A percentile compares a stretch with the other conserved stretches of the same genome.
phyloP scores from a whole-genome alignment of 2,113 vertebrate species.

The Callithrix jacchus region DNA sequence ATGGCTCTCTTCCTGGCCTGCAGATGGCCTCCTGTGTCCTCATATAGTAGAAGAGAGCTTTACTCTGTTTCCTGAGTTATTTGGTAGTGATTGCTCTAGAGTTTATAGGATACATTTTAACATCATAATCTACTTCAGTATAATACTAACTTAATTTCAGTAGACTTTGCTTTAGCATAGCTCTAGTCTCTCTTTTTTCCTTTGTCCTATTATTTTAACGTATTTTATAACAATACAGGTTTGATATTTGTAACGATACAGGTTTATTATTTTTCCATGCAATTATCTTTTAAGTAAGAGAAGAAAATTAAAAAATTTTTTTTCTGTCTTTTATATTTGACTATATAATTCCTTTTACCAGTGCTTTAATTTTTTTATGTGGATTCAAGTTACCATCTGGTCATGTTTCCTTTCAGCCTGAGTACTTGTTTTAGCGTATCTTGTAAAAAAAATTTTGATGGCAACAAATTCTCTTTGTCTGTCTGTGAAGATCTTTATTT shows the following conservation, averaged over 20 bases:
- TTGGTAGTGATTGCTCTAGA: neutral
- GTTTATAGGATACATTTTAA: neutral
- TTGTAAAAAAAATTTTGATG: neutral
- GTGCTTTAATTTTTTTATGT: neutral
- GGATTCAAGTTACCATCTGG: neutral
- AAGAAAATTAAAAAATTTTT: neutral
- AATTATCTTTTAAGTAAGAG: slow-evolving; percentile 20
- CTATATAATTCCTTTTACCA: neutral
- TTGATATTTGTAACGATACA: neutral
- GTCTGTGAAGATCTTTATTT: neutral
- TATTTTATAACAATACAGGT: neutral
- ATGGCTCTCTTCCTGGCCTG: neutral
- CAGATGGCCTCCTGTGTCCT: neutral
- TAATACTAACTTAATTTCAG: neutral
- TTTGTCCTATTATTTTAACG: neutral
- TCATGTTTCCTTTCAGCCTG: neutral
- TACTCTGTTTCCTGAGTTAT: neutral
- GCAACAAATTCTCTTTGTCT: neutral
- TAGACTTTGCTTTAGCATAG: neutral
- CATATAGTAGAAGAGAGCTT: neutral
- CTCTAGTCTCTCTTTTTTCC: neutral
- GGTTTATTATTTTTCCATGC: neutral
- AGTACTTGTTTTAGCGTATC: neutral
- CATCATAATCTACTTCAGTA: neutral
- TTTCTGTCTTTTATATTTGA: neutral